Evolutionary conservation across 2,797 vertebrate genomes (phyloP), one percentile per base, ranked within the genome.

Genomic region (Spinibarbus caldwelli): DNA sequence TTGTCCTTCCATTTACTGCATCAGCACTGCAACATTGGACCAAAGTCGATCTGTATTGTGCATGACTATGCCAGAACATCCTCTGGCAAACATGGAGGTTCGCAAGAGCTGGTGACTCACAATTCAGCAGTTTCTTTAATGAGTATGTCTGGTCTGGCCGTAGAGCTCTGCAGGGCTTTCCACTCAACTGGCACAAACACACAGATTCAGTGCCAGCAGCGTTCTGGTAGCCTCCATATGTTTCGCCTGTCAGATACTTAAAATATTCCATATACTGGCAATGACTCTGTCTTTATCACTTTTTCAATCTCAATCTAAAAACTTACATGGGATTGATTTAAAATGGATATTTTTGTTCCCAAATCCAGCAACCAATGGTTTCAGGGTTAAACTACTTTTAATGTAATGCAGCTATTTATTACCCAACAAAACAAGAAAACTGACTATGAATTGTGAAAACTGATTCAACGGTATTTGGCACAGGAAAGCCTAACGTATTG

Each of bases 81-180:
- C 47, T 72, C 10, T 72, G n/a, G 47, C 70, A 57, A 71, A 73
- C 68, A 47, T n/a, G 68, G 26, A 73, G 80, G 49, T 82, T 71
- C 36, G 34, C n/a, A n/a, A 82, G 54, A 57, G 68, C 80, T 72
- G 38, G 52, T 45, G 68, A 72, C 26, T 67, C 66, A 21, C 8
- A 78, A 23, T 78, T 43, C 70, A 62, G 68, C 52, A 38, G 19
- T 64, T 52, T 67, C 70, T 64, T 75, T 62, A 71, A 70, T 70
- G n/a, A 64, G 54, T 64, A 54, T 47, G 76, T 78, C 81, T 83
- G 41, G 54, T 47, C 68, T 41, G 26, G 68, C 19, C 9, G 3
- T 47, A 62, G 36, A 59, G 38, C 52, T 72, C 19, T 34, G n/a
- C 70, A 59, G 41, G 81, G 54, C 26, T 62, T 38, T 73, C 26